These are phyloP conservation scores for Tympanuchus pallidicinctus DNA, from an alignment of 2,113 vertebrate genomes.

Conservation along the genomic window DNA sequence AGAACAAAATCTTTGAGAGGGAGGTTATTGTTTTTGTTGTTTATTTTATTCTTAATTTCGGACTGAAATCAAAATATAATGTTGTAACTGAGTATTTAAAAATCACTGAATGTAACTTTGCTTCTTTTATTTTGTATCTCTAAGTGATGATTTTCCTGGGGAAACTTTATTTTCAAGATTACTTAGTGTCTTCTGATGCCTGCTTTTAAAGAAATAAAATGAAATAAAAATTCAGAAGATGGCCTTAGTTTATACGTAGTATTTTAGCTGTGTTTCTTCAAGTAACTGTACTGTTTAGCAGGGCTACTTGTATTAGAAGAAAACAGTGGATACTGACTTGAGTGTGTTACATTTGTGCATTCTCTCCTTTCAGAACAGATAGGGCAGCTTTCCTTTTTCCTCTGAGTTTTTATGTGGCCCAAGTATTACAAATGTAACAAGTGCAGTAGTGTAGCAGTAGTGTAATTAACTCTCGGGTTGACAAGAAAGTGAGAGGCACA, in stretches of 20 bases:
- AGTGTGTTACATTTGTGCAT: background rate
- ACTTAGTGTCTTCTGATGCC: background rate
- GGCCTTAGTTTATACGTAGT: background rate
- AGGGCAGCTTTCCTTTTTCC: background rate
- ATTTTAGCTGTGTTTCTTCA: background rate
- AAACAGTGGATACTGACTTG: background rate
- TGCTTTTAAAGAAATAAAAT: background rate
- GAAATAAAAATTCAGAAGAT: background rate
- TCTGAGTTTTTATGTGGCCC: background rate
- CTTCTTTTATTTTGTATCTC: background rate
- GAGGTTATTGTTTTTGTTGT: too few species aligned
- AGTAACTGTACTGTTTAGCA: background rate
- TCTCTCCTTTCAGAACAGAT: background rate
- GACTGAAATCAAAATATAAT: background rate
- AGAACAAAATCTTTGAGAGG: background rate
- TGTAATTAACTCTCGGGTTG: background rate
- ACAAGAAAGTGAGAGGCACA: background rate
- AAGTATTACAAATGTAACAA: background rate
- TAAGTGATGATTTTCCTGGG: background rate
- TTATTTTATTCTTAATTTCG: background rate
- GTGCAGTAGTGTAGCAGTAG: background rate
- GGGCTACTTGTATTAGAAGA: fast-evolving
- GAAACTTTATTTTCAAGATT: background rate
- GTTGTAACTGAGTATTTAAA: background rate
- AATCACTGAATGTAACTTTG: fast-evolving